Evolutionary conservation across 2,797 vertebrate species (phyloP).

Genomic region (Clarias laeviceps): DNA sequence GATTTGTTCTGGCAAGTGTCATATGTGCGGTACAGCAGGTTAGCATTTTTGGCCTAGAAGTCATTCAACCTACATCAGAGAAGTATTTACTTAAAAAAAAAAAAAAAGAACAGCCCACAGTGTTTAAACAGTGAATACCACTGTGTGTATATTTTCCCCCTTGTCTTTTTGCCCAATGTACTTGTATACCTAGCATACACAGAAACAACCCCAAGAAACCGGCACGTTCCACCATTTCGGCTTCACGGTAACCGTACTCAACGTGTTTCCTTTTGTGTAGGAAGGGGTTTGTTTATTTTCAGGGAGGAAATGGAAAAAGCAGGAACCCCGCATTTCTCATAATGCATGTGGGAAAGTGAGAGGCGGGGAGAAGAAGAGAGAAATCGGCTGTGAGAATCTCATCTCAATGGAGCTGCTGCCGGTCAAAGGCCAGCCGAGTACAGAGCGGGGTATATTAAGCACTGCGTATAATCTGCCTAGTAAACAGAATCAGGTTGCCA

Average conservation of each 20-base stretch:
- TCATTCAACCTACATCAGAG: slow-evolving; percentile 60
- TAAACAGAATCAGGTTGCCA: not conserved
- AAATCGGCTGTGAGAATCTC: slow-evolving; percentile 36
- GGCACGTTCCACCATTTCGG: not conserved
- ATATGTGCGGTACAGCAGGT: slow-evolving; percentile 60
- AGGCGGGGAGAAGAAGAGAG: not conserved
- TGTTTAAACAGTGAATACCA: too few species aligned
- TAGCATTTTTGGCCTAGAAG: slow-evolving; percentile 46
- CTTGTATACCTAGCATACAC: slow-evolving; percentile 4
- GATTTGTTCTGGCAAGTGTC: slow-evolving; percentile 66
- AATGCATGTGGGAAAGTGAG: slow-evolving; percentile 62
- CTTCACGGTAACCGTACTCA: not conserved
- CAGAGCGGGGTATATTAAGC: not conserved
- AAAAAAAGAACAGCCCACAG: not conserved
- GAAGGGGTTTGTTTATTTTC: slow-evolving; percentile 65
- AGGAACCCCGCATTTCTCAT: slow-evolving; percentile 60
- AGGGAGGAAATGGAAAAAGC: slow-evolving; percentile 68
- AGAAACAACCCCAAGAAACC: not conserved
- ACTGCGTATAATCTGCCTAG: not conserved
- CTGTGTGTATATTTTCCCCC: not conserved
- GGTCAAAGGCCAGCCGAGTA: slow-evolving; percentile 31
- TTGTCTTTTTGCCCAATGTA: not conserved
- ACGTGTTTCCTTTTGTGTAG: slow-evolving; percentile 45
- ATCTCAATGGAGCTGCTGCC: not conserved
- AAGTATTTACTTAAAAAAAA: slow-evolving; percentile 6